Conservation (phyloP, 1,140 invertebrate genomes). For the Drepana arcuata region DNA sequence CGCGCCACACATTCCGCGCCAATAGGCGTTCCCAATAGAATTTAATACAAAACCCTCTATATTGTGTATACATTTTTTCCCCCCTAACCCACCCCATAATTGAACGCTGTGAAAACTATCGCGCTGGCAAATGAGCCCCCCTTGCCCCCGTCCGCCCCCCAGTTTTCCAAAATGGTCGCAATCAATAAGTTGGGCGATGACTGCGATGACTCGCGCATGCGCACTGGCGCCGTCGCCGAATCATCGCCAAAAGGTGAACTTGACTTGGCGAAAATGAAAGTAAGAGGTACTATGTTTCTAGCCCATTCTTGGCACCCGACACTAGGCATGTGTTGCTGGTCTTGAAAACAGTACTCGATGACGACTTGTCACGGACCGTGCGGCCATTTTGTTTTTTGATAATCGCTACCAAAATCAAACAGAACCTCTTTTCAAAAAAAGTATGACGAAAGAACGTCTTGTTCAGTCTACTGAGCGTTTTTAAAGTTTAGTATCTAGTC, state of each 20-base stretch:
- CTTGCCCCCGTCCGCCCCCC: conserved; percentile 31
- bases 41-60: conserved; percentile 67
- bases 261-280: conserved; percentile 71
- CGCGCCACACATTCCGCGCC: conserved; percentile 42
- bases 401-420: no score
- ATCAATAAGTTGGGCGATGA: conserved; percentile 71
- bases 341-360: no score
- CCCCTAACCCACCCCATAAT: conserved; percentile 51
- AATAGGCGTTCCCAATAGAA: conserved; percentile 50
- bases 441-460: no score
- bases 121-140: conserved; percentile 61
- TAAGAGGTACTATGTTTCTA: conserved; percentile 66
- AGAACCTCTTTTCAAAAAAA: no score
- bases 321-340: no score
- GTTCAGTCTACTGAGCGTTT: no score
- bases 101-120: conserved; percentile 70
- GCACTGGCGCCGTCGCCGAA: conserved; percentile 30
- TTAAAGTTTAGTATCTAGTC: no score
- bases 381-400: no score
- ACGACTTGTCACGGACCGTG: no score
- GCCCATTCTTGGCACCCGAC: conserved; percentile 60
- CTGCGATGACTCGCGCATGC: conserved; percentile 68
- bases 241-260: conserved; percentile 69
- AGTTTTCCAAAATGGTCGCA: conserved; percentile 63
- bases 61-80: conserved; percentile 63